Evolutionary conservation across 23 tunicate species (phyloP), one percentile per base, ranked within the genome.

Genomic region (Trididemnum miniatum): DNA sequence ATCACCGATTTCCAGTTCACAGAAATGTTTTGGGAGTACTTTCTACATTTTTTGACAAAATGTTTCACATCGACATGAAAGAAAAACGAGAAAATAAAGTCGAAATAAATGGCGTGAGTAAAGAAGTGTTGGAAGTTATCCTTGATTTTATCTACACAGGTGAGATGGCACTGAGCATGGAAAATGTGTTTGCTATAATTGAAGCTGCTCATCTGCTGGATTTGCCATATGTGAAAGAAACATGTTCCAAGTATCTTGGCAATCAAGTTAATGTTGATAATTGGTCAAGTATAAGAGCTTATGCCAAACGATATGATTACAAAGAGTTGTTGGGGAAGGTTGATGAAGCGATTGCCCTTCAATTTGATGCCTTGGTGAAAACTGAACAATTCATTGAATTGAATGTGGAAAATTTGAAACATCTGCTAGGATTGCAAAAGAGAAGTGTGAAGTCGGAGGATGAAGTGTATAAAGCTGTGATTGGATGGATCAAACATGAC

Each of bases 401-500:
- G 4, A 62, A 62, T 62, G 27, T 22, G 15, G 29, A 62, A 62
- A 24, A 62, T 4, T 22, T 62, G 29, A 62, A 62, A 22, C 5
- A 62, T 22, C 4, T 62, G 30, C 27, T 62, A 22, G 5, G 30
- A 9, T 22, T 62, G 69, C 5, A 62, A 22, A n/a, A 62, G 27
- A 62, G 22, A 62, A n/a, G 5, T 9, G 69, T 62, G 69, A 22
- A 62, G 4, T 62, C 69, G 27, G 69, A 62, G 24, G 69, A 62
- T 9, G 24, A n/a, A 22, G 69, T 62, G 15, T 62, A 62, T 25
- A 4, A 62, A 22, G 69, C 5, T 22, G 30, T 62, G 69, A 62
- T 62, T 62, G 29, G 30, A 4, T 62, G 69, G 69, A 62, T 62
- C 69, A 62, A 62, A 25, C 69, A 62, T 62, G n/a, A n/a, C n/a